Evolutionary conservation across 2,797 vertebrate species (phyloP), one percentile per base, ranked within the genome.

Genomic region (Pantherophis alleghaniensis): DNA sequence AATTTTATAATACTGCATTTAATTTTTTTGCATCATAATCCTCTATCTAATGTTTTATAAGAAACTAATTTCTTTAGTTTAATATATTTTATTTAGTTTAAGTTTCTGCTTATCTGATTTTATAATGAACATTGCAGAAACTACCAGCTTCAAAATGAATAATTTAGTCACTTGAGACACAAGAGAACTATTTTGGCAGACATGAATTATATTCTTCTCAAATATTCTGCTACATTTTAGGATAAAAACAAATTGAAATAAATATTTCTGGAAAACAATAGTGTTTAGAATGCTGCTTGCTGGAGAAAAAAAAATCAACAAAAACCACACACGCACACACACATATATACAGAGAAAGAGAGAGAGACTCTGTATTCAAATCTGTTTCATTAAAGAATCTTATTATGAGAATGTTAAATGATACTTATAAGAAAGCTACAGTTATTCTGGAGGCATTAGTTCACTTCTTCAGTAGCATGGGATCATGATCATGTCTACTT

Each of bases 171-270:
- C 37, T 3, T 69, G 83, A 86, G 32, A 87, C n/a, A 26, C 56
- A 90, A 87, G 83, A 79, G 63, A 69, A 60, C 55, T 66, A 88
- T 89, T 91, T 86, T 61, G 88, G 56, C 28, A 79, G 55, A 53
- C 55, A 53, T 10, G 18, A n/a, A 86, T 22, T 53, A 74, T 91
- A 93, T 91, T 88, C 89, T 93, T 93, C 55, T 86, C 59, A 93
- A 57, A 26, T 90, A 60, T 16, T 91, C 55, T 60, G 53, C 61
- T 87, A 59, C 53, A 26, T 87, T 88, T 90, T 53, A 53, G 87
- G 60, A 37, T 53, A 51, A 93, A 87, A 74, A 61, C 37, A 93
- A 90, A 89, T 60, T 53, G 87, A 83, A 91, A 90, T 69, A 93
- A 91, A 74, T 89, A 59, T 26, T 20, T 37, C 32, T 63, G 79